Base-by-base conservation (phyloP, 2,888 invertebrate species). In the Cerceris ruficornis region DNA sequence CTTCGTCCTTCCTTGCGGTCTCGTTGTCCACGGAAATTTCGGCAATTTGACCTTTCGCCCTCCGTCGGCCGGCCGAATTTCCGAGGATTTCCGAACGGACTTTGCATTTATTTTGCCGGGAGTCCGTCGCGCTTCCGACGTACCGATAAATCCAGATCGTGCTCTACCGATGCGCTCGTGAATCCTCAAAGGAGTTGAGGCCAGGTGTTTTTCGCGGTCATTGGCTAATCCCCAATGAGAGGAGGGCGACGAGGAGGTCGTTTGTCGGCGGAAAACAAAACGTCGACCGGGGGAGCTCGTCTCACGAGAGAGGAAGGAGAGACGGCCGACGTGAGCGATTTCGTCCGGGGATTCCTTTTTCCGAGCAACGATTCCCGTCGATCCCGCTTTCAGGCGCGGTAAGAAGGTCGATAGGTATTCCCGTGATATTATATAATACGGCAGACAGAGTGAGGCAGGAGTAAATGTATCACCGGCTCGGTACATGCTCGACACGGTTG, bases 321-420 rank as follows among this genome's bases (percentile, higher is more conserved):
- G 1, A 61, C 68, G 61, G 75, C 67, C 68, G 74, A 58, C 9
- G 64, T 75, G 81, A 82, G 75, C 66, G 70, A 77, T 82, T 85
- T 77, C 77, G 28, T 28, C 76, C 81, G 72, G 75, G 61, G 75
- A 78, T 81, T 81, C 74, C 69, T 66, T 65, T 75, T 69, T 71
- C 54, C 60, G 28, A 13, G 46, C 17, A 9, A 17, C 9, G 66
- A 42, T 52, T 41, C 7, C 55, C 55, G 57, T 58, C 50, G n/a
- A 55, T 15, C 13, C 14, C n/a, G 13, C n/a, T 49, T 46, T 15
- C 43, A 41, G 17, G 42, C 58, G 49, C 39, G 57, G 6, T 39
- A 52, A 50, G 46, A 52, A 28, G 8, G 50, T 28, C 62, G 66
- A 61, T 61, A n/a, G 15, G 64, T 74, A 77, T 65, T 68, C 64